Evolutionary conservation across 2,113 vertebrate genomes (phyloP).

Genomic region (Orcinus orca): DNA sequence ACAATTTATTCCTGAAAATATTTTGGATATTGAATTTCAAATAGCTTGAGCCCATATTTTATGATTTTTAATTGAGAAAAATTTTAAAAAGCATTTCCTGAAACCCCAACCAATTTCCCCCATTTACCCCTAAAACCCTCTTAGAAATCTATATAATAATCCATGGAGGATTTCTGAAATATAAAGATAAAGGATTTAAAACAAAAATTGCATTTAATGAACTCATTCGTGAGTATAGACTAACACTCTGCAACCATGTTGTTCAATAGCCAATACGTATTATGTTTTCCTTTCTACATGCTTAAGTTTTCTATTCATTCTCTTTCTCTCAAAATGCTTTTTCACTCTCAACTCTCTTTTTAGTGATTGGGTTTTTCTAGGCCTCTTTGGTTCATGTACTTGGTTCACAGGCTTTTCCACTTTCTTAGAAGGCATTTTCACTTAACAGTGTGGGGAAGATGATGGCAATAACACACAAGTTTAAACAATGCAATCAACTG

Average conservation of each 20-base stretch:
- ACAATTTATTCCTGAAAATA: constrained; percentile 19
- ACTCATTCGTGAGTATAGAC: neutral
- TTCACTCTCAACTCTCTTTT: neutral
- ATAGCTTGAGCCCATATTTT: neutral
- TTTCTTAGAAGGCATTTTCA: neutral
- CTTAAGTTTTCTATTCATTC: neutral
- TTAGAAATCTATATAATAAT: neutral
- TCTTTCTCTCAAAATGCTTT: neutral
- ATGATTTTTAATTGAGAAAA: constrained; percentile 35
- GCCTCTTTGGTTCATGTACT: neutral
- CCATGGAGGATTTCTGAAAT: neutral
- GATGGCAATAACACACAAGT: neutral
- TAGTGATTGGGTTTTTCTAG: neutral
- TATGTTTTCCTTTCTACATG: neutral
- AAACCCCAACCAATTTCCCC: neutral
- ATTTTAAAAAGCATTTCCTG: neutral
- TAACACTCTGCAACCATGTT: neutral
- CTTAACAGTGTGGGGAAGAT: neutral
- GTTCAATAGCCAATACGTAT: neutral
- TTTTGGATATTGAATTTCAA: constrained; percentile 33
- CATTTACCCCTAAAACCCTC: neutral
- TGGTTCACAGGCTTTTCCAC: neutral
- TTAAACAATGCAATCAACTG: neutral
- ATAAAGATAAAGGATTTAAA: neutral
- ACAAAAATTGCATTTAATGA: neutral